Conservation (phyloP, 1,140 invertebrate genomes). For the Tetramorium parvispinum region DNA sequence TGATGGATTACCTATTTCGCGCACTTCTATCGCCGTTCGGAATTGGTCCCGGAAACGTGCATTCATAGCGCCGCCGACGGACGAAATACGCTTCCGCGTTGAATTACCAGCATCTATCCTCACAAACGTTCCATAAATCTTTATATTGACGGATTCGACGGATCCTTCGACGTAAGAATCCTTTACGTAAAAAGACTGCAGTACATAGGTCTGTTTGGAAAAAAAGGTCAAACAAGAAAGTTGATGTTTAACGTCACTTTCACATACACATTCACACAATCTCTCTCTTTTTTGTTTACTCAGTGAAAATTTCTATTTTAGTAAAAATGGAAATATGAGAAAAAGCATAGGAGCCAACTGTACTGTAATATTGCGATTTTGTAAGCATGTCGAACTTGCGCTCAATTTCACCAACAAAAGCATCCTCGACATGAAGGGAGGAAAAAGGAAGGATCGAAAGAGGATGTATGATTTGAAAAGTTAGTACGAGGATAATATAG, state of each 20-base stretch:
- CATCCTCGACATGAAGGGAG: background rate
- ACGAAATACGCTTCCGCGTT: slow-evolving; percentile 50
- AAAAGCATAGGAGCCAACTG: background rate
- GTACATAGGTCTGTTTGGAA: background rate
- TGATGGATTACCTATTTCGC: slow-evolving; percentile 72
- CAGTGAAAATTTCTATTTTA: background rate
- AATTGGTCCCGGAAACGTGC: slow-evolving; percentile 34
- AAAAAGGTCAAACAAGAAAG: background rate
- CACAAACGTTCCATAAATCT: slow-evolving; percentile 52
- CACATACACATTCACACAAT: background rate
- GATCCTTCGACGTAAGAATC: slow-evolving; percentile 32
- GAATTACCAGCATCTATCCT: slow-evolving; percentile 53
- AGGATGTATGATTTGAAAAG: slow-evolving; percentile 24
- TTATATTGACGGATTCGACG: slow-evolving; percentile 54
- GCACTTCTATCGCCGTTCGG: slow-evolving; percentile 56
- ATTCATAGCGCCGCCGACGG: slow-evolving; percentile 33
- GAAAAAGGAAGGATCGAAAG: slow-evolving; percentile 10
- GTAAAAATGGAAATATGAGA: background rate
- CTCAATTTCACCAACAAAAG: slow-evolving; percentile 7
- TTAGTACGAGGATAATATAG: slow-evolving; percentile 22
- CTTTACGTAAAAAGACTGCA: background rate
- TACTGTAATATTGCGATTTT: background rate
- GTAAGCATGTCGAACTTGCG: background rate
- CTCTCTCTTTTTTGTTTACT: background rate
- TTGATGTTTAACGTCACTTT: background rate